Evolutionary conservation across 1,140 invertebrate genomes (phyloP).

Genomic region (Hyphantria cunea): DNA sequence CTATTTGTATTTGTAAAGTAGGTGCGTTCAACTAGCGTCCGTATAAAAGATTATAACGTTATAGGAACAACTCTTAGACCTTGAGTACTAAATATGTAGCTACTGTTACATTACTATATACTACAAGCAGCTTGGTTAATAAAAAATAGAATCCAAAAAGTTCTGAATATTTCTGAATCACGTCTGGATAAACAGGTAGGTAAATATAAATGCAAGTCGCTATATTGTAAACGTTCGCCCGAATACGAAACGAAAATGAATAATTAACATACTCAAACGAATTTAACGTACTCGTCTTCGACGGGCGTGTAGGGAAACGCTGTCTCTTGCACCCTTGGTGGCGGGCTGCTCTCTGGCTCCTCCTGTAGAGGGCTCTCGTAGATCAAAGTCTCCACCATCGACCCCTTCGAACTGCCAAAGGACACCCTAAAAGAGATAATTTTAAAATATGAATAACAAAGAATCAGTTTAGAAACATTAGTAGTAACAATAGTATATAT

Average conservation of each 20-base stretch:
- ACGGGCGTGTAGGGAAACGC: conserved; percentile 73
- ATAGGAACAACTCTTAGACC: too few species aligned
- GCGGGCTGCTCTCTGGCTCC: conserved; percentile 83
- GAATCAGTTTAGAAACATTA: too few species aligned
- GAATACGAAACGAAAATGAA: conserved; percentile 51
- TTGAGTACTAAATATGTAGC: too few species aligned
- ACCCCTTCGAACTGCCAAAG: conserved; percentile 95
- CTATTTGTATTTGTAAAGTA: conserved; percentile 16
- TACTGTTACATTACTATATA: too few species aligned
- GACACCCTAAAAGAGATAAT: conserved; percentile 88
- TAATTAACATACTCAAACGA: conserved; percentile 67
- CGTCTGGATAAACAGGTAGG: not conserved
- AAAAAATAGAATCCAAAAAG: too few species aligned
- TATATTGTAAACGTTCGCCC: conserved; percentile 6
- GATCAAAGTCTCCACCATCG: conserved; percentile 96
- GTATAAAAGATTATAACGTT: too few species aligned
- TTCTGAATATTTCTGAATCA: too few species aligned
- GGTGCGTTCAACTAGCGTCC: not conserved
- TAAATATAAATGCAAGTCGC: not conserved
- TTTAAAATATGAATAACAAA: conserved; percentile 9
- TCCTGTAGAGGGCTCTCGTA: conserved; percentile 91
- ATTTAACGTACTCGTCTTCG: conserved; percentile 84
- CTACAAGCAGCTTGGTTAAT: too few species aligned
- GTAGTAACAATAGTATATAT: too few species aligned
- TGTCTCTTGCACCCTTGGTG: conserved; percentile 67